phyloP scores from a whole-genome alignment of 1,140 invertebrate species.

The Drosophila nasuta region DNA sequence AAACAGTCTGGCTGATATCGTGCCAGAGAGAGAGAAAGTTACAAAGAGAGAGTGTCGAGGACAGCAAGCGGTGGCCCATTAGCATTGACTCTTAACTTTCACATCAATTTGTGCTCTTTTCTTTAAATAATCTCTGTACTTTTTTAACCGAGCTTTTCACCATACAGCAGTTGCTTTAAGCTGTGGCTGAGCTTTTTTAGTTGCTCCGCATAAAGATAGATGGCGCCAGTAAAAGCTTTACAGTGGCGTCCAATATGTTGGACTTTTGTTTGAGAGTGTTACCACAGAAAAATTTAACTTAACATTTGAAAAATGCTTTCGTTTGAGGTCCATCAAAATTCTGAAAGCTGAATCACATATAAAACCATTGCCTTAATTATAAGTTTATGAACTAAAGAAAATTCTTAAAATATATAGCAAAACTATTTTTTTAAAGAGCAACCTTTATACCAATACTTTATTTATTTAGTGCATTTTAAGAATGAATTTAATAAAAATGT shows the following conservation, averaged over 20 bases:
- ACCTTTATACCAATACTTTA: too few relatives aligned
- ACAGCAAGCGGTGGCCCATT: conserved; percentile 16
- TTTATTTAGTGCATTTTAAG: too few relatives aligned
- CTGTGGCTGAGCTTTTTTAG: neutral
- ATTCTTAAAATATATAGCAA: too few relatives aligned
- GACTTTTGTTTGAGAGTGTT: neutral
- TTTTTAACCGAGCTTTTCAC: conserved; percentile 54
- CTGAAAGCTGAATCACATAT: too few relatives aligned
- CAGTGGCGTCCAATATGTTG: neutral
- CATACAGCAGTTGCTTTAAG: conserved; percentile 6
- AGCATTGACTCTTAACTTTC: conserved; percentile 28
- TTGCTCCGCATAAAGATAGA: conserved; percentile 17
- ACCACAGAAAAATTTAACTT: too few relatives aligned
- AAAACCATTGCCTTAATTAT: too few relatives aligned
- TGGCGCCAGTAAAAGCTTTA: conserved; percentile 29
- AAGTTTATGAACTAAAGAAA: too few relatives aligned
- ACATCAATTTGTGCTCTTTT: conserved; percentile 2
- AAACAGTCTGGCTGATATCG: conserved; percentile 19
- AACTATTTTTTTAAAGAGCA: too few relatives aligned
- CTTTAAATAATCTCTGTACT: neutral
- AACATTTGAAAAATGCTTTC: too few relatives aligned
- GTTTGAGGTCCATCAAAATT: too few relatives aligned
- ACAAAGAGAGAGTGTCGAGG: conserved; percentile 9
- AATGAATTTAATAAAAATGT: too few relatives aligned
- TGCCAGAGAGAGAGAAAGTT: neutral